Percentiles rank a stretch among this genome's conserved stretches.
Evolutionary conservation across 2,797 vertebrate species (phyloP).

Genomic region (Cyprinella venusta): DNA sequence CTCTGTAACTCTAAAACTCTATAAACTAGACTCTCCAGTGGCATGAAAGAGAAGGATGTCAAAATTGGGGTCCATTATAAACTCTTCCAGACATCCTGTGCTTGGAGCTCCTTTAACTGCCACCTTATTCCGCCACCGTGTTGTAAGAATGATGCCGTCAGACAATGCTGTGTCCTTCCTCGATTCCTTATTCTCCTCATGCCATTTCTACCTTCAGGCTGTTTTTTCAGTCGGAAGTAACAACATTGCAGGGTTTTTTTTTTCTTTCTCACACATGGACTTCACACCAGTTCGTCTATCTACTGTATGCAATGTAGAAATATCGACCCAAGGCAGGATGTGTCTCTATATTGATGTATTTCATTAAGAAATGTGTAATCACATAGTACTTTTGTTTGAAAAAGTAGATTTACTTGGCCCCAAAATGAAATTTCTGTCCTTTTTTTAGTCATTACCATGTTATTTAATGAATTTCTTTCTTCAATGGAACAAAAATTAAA

Average conservation of each 20-base stretch:
- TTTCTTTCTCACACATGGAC: not conserved
- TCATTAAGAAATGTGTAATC: not conserved
- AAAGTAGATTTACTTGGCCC: not conserved
- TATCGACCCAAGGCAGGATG: not conserved
- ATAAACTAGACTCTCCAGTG: not conserved
- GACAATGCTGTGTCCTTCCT: constrained; percentile 15
- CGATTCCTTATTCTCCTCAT: not conserved
- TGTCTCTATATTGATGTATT: not conserved
- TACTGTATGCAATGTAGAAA: constrained; percentile 25
- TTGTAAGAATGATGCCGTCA: constrained; percentile 38
- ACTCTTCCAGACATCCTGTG: constrained; percentile 7
- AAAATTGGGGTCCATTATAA: constrained; percentile 28
- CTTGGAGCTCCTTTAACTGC: constrained; percentile 15
- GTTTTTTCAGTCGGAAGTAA: constrained; percentile 31
- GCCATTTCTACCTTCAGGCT: constrained; percentile 28
- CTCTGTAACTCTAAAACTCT: not conserved
- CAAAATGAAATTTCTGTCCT: not conserved
- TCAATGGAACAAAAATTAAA: not conserved
- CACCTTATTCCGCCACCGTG: constrained; percentile 3
- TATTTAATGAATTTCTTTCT: not conserved
- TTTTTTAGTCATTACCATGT: not conserved
- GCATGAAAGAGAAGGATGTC: constrained; percentile 6
- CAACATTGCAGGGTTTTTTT: not conserved
- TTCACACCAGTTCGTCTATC: constrained; percentile 18
- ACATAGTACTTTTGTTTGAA: not conserved